phyloP scores from a whole-genome alignment of 1,140 invertebrate genomes.

The Pachypsylla venusta region DNA sequence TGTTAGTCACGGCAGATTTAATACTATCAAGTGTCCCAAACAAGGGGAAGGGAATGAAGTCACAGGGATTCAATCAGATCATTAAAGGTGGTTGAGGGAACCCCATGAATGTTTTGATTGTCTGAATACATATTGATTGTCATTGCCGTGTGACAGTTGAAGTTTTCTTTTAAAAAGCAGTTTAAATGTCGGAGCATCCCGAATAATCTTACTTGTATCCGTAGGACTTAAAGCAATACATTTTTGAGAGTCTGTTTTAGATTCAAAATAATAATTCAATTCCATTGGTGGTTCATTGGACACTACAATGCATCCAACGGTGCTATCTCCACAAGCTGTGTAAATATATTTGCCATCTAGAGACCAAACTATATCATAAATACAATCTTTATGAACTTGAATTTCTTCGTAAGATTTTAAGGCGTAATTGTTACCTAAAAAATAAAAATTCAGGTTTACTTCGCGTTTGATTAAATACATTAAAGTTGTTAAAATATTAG shows the following conservation, averaged over 20 bases:
- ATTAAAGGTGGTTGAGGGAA: too few relatives aligned
- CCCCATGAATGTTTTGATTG: too few relatives aligned
- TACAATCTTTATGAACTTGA: neutral
- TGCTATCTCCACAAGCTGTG: neutral
- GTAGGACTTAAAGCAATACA: neutral
- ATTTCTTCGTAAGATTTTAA: neutral
- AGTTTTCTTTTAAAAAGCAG: neutral
- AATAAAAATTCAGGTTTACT: neutral
- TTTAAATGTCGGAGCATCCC: neutral
- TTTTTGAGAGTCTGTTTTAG: neutral
- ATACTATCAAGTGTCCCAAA: too few relatives aligned
- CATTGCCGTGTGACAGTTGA: neutral
- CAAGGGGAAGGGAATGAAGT: too few relatives aligned
- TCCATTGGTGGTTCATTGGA: neutral
- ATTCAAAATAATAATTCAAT: neutral
- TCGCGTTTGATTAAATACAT: neutral
- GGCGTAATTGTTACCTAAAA: neutral
- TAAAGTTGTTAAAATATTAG: neutral
- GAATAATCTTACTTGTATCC: neutral
- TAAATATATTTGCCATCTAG: neutral
- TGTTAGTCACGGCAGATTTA: too few relatives aligned
- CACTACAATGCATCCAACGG: neutral
- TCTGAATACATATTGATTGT: too few relatives aligned
- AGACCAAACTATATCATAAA: neutral
- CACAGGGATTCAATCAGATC: too few relatives aligned